Evolutionary conservation across 2,113 vertebrate species (phyloP), one percentile per base, ranked within the genome.

Genomic region (Mormyrus iriodes): DNA sequence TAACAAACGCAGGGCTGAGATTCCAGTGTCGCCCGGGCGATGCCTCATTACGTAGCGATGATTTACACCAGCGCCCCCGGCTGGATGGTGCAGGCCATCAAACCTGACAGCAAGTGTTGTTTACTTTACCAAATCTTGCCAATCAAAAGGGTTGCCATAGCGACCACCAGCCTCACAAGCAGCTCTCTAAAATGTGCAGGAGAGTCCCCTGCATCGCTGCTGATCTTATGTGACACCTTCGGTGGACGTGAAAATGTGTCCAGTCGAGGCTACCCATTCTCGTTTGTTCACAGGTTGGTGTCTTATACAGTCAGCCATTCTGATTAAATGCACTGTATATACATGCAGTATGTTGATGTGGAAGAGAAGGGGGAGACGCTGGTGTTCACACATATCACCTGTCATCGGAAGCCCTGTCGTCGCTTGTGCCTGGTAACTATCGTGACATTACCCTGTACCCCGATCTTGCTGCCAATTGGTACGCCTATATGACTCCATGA

Each of bases 81-180:
- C 15, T 46, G 35, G 39, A 44, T 42, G 1, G 0, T 48, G 3
- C 7, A 0, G 79, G 21, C 8, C 82, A 84, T 84, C 44, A 15
- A 48, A 48, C 82, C 82, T 84, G 44, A 84, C 82, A 84, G 82
- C 82, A 84, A 44, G 76, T 82, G 39, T 27, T 46, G 82, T 84
- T 84, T 84, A 48, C 82, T 10, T 84, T 48, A 84, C 44, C 19
- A 10, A 84, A 46, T 48, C 21, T 84, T 46, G 39, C 82, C 82
- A 84, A 84, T 84, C 82, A 48, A 10, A 84, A 44, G 39, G 42
- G 82, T 48, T 48, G 82, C 44, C 82, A 84, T 84, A 48, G 82
- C 46, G 39, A 84, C 82, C 82, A 48, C 44, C 21, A 48, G 73
- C 35, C 35, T 48, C 19, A 13, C 42, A 44, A 82, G 39, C 76